phyloP scores from a whole-genome alignment of 1,140 invertebrate species.

The Drosophila nikananu region DNA sequence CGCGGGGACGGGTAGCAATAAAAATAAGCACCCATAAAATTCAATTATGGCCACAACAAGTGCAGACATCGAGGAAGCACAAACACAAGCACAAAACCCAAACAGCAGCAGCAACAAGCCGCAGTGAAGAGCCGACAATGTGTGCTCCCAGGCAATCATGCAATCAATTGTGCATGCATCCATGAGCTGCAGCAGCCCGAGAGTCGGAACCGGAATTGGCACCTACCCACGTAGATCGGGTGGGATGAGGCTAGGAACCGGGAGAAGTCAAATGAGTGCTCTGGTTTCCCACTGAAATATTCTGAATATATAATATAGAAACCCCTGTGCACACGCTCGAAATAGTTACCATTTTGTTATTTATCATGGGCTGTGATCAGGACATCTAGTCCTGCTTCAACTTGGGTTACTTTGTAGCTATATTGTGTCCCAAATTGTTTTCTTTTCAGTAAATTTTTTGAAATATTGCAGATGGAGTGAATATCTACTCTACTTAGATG shows the following conservation, averaged over 20 bases:
- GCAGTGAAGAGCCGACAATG: conserved; percentile 22
- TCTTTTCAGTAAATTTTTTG: background rate
- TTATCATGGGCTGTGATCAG: conserved; percentile 20
- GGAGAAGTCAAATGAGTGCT: conserved; percentile 33
- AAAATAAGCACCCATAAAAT: conserved; percentile 83
- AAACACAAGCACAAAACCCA: conserved; percentile 15
- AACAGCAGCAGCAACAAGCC: conserved; percentile 10
- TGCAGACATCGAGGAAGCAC: conserved; percentile 56
- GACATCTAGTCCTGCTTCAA: conserved; percentile 36
- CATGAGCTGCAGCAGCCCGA: conserved; percentile 14
- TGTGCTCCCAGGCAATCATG: conserved; percentile 63
- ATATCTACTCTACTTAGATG: background rate
- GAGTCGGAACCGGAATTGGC: background rate
- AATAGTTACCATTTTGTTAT: conserved; percentile 58
- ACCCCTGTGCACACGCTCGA: conserved; percentile 18
- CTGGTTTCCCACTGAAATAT: conserved; percentile 36
- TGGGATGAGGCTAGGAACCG: background rate
- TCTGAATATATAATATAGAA: conserved; percentile 34
- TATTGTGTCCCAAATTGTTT: conserved; percentile 4
- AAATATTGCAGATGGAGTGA: background rate
- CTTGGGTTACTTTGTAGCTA: conserved; percentile 61
- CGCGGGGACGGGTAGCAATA: conserved; percentile 46
- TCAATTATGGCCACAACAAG: conserved; percentile 82
- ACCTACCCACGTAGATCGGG: background rate
- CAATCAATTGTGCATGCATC: conserved; percentile 78